phyloP scores from a whole-genome alignment of 2,113 vertebrate genomes.

The Plecturocebus donacophilus region DNA sequence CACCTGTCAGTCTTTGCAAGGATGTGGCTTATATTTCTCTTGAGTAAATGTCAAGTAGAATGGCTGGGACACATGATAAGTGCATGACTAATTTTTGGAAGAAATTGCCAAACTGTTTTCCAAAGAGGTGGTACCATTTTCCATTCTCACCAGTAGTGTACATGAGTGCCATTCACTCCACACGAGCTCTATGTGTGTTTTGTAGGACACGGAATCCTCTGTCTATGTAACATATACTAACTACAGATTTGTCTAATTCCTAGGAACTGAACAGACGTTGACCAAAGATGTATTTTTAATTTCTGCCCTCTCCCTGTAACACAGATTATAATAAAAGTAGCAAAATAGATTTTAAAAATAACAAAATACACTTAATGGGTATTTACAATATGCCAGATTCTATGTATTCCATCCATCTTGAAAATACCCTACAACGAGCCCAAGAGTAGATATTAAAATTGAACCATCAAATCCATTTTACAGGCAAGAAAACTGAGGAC shows the following conservation, averaged over 20 bases:
- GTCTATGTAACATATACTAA: not conserved
- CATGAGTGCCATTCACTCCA: not conserved
- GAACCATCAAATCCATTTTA: not conserved
- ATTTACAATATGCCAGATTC: not conserved
- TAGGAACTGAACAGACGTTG: not conserved
- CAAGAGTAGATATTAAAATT: not conserved
- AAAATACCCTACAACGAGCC: not conserved
- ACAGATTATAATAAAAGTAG: not conserved
- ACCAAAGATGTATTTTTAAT: not conserved
- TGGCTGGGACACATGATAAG: not conserved
- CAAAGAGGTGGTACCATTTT: not conserved
- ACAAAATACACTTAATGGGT: not conserved
- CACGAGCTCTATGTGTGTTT: not conserved
- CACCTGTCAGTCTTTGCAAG: not conserved
- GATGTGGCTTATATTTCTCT: not conserved
- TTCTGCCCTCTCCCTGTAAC: not conserved
- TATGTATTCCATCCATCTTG: not conserved
- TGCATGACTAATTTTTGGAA: not conserved
- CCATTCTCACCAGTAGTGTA: not conserved
- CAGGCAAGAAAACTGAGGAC: not conserved
- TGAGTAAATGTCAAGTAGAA: not conserved
- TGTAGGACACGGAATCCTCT: not conserved
- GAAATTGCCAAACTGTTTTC: not conserved
- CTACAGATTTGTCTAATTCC: not conserved
- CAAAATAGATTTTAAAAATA: not conserved